phyloP scores from a whole-genome alignment of 2,113 vertebrate species.

The Montifringilla adamsi region DNA sequence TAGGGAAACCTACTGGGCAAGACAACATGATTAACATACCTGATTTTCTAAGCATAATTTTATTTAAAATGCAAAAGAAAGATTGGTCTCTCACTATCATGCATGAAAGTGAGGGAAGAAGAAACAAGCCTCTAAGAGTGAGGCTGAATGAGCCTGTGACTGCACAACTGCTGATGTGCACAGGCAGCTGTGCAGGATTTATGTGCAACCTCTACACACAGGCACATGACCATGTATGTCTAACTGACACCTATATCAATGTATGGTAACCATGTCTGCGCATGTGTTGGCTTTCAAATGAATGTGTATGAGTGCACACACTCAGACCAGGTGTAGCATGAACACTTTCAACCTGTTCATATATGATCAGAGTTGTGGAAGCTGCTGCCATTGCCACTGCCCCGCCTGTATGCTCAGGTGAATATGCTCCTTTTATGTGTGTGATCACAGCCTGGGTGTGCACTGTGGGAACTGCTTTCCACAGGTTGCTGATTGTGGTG shows the following conservation, averaged over 20 bases:
- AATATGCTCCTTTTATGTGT: background rate
- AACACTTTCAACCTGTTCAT: background rate
- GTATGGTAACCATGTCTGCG: background rate
- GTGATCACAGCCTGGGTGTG: background rate
- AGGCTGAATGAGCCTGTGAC: background rate
- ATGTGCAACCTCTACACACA: background rate
- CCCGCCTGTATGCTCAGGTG: background rate
- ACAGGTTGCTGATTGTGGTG: background rate
- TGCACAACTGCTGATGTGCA: background rate
- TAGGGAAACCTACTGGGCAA: background rate
- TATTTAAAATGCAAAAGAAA: background rate
- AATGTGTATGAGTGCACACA: background rate
- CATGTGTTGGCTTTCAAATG: background rate
- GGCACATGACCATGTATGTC: background rate
- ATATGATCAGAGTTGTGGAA: background rate
- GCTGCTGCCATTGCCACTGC: background rate
- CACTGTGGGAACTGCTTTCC: background rate
- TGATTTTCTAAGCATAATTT: background rate
- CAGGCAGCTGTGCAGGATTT: background rate
- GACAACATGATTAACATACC: background rate
- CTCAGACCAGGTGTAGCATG: background rate
- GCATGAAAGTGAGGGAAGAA: background rate
- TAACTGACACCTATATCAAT: background rate
- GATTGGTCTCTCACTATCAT: background rate
- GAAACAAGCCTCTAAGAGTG: background rate